Base-by-base conservation (phyloP, 2,113 vertebrate species). In the Hippolais icterina region DNA sequence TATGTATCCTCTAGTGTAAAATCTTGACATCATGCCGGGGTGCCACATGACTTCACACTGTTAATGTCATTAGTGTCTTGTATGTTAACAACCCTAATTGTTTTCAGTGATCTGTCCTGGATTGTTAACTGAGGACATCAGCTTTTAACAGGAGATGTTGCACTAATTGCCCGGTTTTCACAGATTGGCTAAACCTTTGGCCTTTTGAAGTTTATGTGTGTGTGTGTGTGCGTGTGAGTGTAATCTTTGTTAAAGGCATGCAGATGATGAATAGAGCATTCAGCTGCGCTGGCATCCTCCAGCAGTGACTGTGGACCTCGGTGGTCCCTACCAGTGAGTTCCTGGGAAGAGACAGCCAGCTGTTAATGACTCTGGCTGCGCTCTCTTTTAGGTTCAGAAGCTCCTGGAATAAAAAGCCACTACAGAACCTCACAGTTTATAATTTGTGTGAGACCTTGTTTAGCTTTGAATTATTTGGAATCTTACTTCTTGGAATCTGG, bases 141-240 rank as follows among this genome's bases (percentile, higher is more conserved):
- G 50, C 49, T 83, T 57, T 90, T 87, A 93, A 61, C 29, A 28
- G 47, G 59, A 82, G 80, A 92, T 27, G 8, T 52, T 72, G 37
- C 56, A 37, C 50, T 95, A 96, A 96, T 97, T 96, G 76, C 74
- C 49, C 7, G 4, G 19, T 91, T 97, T 91, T 96, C 91, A 83
- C 78, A 91, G 57, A 57, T 13, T 49, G 50, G 42, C 49, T 76
- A 66, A 94, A 96, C 54, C 76, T 75, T 64, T 83, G 70, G 83
- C 61, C 88, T 87, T 92, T 81, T 89, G 88, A 85, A 87, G 79
- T 68, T 14, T 65, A 22, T 54, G 33, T 59, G 28, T 56, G 54
- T 63, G 29, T 12, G 18, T 56, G 20, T 56, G 29, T 64, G n/a
- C n/a, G n/a, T n/a, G n/a, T n/a, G n/a, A n/a, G 2, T 75, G 1